Conservation (phyloP, 2,888 invertebrate species). For the Cantharis flavilabris region DNA sequence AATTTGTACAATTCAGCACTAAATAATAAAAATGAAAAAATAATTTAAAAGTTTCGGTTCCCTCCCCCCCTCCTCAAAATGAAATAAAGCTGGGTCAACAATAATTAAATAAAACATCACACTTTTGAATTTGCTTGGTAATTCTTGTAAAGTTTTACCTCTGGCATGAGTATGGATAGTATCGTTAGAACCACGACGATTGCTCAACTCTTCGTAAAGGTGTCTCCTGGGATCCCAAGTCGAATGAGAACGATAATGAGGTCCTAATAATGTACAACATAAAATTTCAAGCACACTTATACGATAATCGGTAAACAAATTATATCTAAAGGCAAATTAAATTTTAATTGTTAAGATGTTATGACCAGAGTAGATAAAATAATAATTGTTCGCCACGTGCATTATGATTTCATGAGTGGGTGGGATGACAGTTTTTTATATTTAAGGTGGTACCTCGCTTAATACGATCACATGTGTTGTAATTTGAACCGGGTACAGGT, state of each 20-base stretch:
- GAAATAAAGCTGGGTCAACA: neutral
- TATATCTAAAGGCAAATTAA: neutral
- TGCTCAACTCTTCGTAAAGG: conserved; percentile 86
- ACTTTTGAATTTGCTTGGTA: neutral
- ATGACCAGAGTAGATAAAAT: conserved; percentile 1
- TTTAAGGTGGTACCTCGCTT: conserved; percentile 92
- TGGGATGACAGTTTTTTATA: conserved; percentile 58
- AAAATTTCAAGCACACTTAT: conserved; percentile 34
- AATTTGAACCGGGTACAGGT: conserved; percentile 90
- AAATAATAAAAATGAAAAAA: neutral
- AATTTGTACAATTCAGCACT: neutral
- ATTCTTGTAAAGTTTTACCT: conserved; percentile 46
- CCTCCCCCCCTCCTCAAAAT: neutral
- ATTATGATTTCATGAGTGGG: conserved; percentile 17
- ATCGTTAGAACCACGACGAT: conserved; percentile 71
- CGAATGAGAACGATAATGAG: conserved; percentile 64
- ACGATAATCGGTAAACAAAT: conserved; percentile 12
- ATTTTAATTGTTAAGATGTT: neutral
- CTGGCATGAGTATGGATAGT: conserved; percentile 63
- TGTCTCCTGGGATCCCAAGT: conserved; percentile 90
- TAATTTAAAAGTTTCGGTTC: neutral
- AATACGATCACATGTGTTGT: conserved; percentile 92
- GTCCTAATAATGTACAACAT: conserved; percentile 47
- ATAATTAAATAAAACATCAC: neutral
- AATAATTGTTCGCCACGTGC: conserved; percentile 16